A percentile compares a stretch with the other conserved stretches of the same genome.
phyloP scores from a whole-genome alignment of 2,888 invertebrate species.

The Acrobasis repandana region DNA sequence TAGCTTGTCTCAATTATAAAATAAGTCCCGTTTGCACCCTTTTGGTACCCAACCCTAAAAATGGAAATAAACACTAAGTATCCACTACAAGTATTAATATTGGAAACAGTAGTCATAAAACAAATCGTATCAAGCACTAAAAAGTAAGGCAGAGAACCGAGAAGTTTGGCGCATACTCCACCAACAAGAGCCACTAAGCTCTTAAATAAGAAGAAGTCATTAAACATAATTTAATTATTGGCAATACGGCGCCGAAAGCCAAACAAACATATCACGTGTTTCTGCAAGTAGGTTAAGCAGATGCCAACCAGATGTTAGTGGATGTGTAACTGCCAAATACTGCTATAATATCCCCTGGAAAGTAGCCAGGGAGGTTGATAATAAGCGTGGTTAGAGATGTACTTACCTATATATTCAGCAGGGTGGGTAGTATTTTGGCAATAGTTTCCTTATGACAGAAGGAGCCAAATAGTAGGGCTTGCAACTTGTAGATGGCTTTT shows the following conservation, averaged over 20 bases:
- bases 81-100: neutral
- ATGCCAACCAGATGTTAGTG: slow-evolving; percentile 37
- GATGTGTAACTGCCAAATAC: slow-evolving; percentile 26
- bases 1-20: too few relatives aligned
- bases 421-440: neutral
- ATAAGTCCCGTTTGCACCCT: too few relatives aligned
- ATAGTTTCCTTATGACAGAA: neutral
- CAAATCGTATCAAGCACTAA: too few relatives aligned
- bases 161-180: too few relatives aligned
- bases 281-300: slow-evolving; percentile 32
- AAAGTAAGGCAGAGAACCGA: too few relatives aligned
- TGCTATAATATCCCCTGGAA: slow-evolving; percentile 37
- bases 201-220: too few relatives aligned
- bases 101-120: slow-evolving; percentile 6
- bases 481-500: too few relatives aligned
- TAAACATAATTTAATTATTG: slow-evolving; percentile 3
- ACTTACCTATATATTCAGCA: too few relatives aligned
- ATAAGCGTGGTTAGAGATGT: slow-evolving; percentile 2
- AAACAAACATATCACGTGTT: slow-evolving; percentile 30
- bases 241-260: slow-evolving; percentile 22
- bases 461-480: too few relatives aligned
- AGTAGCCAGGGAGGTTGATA: slow-evolving; percentile 30
- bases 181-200: too few relatives aligned
- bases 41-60: too few relatives aligned
- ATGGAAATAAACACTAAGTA: too few relatives aligned